These are phyloP conservation scores for Sterna hirundo DNA, from an alignment of 2,113 vertebrate genomes.

Conservation along the genomic window DNA sequence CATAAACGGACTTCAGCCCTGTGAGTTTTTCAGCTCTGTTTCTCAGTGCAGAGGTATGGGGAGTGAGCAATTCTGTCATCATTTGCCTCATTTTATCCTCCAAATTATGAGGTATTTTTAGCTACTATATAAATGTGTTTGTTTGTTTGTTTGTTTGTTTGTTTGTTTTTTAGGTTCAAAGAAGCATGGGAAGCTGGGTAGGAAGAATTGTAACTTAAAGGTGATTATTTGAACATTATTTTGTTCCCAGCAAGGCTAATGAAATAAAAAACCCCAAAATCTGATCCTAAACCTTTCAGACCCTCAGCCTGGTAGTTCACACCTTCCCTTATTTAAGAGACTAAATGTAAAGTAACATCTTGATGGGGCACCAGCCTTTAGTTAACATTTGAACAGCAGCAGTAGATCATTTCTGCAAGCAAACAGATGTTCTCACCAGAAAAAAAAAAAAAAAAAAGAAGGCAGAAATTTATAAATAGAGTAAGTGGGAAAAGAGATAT, in stretches of 20 bases:
- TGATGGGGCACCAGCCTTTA: background rate
- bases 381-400: background rate
- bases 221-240: background rate
- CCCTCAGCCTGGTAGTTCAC: background rate
- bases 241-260: background rate
- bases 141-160: background rate
- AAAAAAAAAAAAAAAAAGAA: no score
- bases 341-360: background rate
- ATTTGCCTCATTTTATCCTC: background rate
- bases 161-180: background rate
- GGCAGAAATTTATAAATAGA: background rate
- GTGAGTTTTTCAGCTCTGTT: background rate
- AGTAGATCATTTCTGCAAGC: background rate
- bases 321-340: background rate
- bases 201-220: background rate
- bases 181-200: constrained; percentile 30
- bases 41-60: background rate
- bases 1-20: background rate
- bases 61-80: background rate
- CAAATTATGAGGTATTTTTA: background rate
- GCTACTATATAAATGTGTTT: constrained; percentile 2
- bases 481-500: background rate
- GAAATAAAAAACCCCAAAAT: background rate
- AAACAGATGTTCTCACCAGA: background rate
- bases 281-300: background rate